Base-by-base conservation (phyloP, 2,888 invertebrate genomes). In the Mylabris sibirica region DNA sequence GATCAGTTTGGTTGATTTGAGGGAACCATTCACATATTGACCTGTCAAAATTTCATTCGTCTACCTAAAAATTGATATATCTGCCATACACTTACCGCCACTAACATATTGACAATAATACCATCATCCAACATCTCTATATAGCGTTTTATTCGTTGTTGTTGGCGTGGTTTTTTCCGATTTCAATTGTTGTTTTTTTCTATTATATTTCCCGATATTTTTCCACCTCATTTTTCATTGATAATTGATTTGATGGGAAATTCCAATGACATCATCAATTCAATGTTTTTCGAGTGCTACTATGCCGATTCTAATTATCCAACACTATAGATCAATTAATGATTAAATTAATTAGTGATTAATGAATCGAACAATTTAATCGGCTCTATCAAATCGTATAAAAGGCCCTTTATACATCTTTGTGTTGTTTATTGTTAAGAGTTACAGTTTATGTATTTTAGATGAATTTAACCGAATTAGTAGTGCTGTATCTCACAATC, bases 11-110 rank as follows among this genome's bases (percentile, higher is more conserved):
- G 63, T 24, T 65, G 66, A 60, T 63, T 65, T 59, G 63, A 68
- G 67, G 72, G 66, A 71, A 71, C 69, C 61, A 63, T 60, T 73
- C 73, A 71, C 73, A 73, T 73, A 73, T 73, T 71, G 73, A 71
- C 73, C 69, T 73, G 73, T 73, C 73, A 73, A 71, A 73, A 73
- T 69, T 73, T 71, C 71, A 73, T 71, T 68, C 71, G 73, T 64
- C 67, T 63, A 69, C 67, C 69, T 44, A 66, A 22, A 71, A 71
- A 71, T 73, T 73, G 73, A 73, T 73, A 71, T 69, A 71, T 73
- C 71, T 72, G 71, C 67, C 71, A 69, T 70, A 68, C 61, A 53
- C 24, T 66, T 66, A 64, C 68, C 68, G 66, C 68, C 68, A 66
- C 41, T 65, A 66, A 71, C 68, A 68, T 70, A 71, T 71, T 66